Evolutionary conservation across 2,113 vertebrate genomes (phyloP), one percentile per base, ranked within the genome.

Genomic region (Pelusios castaneus): DNA sequence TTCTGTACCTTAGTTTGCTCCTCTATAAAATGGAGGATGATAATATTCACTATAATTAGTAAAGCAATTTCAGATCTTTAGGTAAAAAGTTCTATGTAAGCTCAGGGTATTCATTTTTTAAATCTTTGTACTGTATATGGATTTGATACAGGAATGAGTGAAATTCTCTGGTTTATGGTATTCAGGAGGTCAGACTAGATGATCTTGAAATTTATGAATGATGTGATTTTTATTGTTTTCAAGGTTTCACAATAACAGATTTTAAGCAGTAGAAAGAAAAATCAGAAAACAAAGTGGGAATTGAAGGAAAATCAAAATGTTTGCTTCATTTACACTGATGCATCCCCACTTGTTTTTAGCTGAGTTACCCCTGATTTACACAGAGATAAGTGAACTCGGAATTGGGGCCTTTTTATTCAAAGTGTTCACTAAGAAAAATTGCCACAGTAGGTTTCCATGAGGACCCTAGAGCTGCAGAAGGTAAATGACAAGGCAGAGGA

Each of bases 331-430:
- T 19, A 17, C 11, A 19, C 52, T 70, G 51, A 5, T 34, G n/a
- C 17, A 55, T 60, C 27, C 84, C 45, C 5, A 0, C 4, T 29
- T 43, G 17, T 19, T 58, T 60, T 90, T 70, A 5, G 1, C 0
- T 7, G 6, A 80, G 47, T 85, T 45, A 25, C 38, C 81, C 17
- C 84, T 87, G 73, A 2, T 41, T 92, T 25, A 3, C 0, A 5
- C 21, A 85, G 55, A 47, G 0, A 47, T 17, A 80, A 82, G n/a
- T 75, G 38, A 75, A 7, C 49, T n/a, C n/a, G n/a, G n/a, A n/a
- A n/a, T n/a, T n/a, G n/a, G n/a, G n/a, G n/a, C n/a, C n/a, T 73
- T 10, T 3, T 2, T 43, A 49, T 56, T 93, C 47, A 4, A 84
- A 88, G 41, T 19, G 11, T 51, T 29, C 34, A 82, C 47, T 70